These are phyloP conservation scores for Alectura lathami DNA, from an alignment of 2,113 vertebrate species.

Conservation along the genomic window DNA sequence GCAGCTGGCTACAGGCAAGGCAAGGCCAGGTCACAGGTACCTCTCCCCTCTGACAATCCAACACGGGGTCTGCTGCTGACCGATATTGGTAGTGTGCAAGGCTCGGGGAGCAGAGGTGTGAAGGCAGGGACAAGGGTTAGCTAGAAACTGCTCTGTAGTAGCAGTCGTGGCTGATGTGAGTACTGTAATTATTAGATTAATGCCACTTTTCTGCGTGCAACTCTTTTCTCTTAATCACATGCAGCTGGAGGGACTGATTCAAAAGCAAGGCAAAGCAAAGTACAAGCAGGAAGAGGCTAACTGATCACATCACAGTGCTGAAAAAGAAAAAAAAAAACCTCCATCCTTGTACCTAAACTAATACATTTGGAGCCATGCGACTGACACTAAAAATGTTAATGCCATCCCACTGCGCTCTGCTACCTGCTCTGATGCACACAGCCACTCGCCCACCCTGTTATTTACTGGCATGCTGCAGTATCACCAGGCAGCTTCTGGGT, in stretches of 20 bases:
- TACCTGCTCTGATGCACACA: background rate
- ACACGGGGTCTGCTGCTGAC: background rate
- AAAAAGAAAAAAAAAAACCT: background rate
- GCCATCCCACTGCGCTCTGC: background rate
- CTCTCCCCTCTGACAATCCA: background rate
- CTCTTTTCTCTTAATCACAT: background rate
- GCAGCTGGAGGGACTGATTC: background rate
- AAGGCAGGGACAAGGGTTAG: background rate
- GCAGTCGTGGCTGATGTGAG: background rate
- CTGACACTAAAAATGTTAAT: background rate
- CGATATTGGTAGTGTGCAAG: fast-evolving
- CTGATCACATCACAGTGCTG: background rate
- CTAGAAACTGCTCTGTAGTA: background rate
- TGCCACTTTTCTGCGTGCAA: background rate
- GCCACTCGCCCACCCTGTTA: background rate
- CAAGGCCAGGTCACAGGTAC: background rate
- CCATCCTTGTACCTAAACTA: background rate
- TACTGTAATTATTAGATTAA: background rate
- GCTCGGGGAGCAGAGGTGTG: background rate
- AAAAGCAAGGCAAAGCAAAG: background rate
- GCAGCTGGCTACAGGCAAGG: background rate
- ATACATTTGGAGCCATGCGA: background rate
- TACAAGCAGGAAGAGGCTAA: background rate
- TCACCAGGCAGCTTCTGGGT: background rate
- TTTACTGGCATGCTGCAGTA: fast-evolving